Evolutionary conservation across 2,888 invertebrate genomes (phyloP), one percentile per base, ranked within the genome.

Genomic region (Papilio elwesi): DNA sequence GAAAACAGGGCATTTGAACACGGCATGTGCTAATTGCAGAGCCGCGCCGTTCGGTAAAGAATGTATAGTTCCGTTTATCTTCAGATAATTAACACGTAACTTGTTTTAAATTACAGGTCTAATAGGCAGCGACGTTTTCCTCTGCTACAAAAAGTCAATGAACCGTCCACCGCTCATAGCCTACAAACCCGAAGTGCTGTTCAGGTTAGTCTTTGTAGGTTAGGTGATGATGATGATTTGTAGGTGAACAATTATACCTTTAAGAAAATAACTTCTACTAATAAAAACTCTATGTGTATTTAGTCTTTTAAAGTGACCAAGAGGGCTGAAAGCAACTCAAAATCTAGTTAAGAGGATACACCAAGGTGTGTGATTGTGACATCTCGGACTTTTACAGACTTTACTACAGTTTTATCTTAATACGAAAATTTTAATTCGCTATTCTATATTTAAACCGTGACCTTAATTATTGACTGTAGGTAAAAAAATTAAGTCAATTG

Each of bases 61-160:
- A 62, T 62, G 59, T 59, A 59, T 38, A 59, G 57, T n/a, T 59
- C 43, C 59, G 15, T 12, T 68, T 70, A 70, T 73, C 67, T 49
- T 43, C 16, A 59, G 52, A 57, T 70, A 59, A 59, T 57, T 57
- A 51, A 71, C 63, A 16, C 15, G 38, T 80, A 78, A 82, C 79
- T 79, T 78, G 62, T 82, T 84, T 85, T 81, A 77, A 79, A 83
- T 88, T 89, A 68, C 91, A 93, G 93, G 93, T 76, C 96, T 98
- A 94, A 96, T 97, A 89, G 99, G 99, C 70, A 99, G 98, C 83
- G 99, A 99, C 92, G 99, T 99, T 16, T 99, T 96, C 91, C 94
- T 99, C 76, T 99, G 99, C 90, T 99, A 99, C 94, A 99, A 99
- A 91, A 99, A 99, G 93, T 99, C 99, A 78, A 98, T 99, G 97